Conservation (phyloP, 2,113 vertebrate genomes). For the Nettapus auritus region DNA sequence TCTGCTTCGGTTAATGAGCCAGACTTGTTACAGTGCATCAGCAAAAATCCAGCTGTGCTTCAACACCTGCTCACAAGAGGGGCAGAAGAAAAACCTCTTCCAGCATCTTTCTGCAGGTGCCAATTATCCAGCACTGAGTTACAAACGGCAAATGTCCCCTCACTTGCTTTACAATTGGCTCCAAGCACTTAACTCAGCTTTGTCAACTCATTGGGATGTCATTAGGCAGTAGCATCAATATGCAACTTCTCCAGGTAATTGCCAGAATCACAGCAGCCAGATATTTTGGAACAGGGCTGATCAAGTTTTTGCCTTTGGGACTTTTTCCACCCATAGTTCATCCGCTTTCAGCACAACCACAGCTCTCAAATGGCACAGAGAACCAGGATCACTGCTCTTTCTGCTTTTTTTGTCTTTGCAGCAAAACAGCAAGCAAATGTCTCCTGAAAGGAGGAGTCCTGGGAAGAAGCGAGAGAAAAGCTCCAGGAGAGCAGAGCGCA, state of each 20-base stretch:
- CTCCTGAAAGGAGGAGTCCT: not conserved
- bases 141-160: not conserved
- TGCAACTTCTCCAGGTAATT: not conserved
- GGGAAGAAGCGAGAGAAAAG: not conserved
- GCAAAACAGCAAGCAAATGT: not conserved
- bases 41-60: not conserved
- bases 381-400: not conserved
- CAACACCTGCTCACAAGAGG: not conserved
- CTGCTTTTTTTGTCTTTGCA: not conserved
- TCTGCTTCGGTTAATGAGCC: not conserved
- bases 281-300: not conserved
- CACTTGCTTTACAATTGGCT: not conserved
- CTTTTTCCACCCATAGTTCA: not conserved
- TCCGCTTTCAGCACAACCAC: too few relatives aligned
- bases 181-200: not conserved
- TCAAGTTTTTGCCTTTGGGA: not conserved
- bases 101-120: not conserved
- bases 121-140: not conserved
- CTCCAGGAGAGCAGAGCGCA: accelerated
- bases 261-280: not conserved
- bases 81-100: not conserved
- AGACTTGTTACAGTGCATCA: not conserved
- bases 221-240: not conserved
- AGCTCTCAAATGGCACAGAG: not conserved
- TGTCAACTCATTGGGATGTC: not conserved